Conservation (phyloP, 1,140 invertebrate genomes). For the Drosophila kohkoa region DNA sequence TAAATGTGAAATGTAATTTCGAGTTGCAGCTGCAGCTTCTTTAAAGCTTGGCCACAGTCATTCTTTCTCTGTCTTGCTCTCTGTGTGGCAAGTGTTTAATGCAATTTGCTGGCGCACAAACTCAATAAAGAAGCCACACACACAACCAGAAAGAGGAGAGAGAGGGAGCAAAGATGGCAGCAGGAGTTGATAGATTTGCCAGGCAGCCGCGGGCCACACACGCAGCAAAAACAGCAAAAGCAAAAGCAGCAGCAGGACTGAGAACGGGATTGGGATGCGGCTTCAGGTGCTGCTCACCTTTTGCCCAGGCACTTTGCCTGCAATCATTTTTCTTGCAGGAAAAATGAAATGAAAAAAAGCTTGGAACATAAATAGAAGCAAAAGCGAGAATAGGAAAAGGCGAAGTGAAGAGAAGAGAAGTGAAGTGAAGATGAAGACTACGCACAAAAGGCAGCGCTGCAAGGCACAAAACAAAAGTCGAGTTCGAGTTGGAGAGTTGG, state of each 20-base stretch:
- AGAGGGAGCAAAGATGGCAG: slow-evolving; percentile 12
- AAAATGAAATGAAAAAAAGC: slow-evolving; percentile 4
- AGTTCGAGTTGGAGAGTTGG: slow-evolving; percentile 2
- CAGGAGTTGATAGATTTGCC: slow-evolving; percentile 72
- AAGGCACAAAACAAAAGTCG: slow-evolving; percentile 23
- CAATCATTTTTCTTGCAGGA: slow-evolving; percentile 57
- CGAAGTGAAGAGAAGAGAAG: neutral
- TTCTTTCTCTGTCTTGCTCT: no score
- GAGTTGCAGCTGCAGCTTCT: slow-evolving; percentile 48
- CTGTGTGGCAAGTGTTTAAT: slow-evolving; percentile 69
- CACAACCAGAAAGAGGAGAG: neutral
- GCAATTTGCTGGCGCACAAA: slow-evolving; percentile 77
- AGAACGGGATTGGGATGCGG: slow-evolving; percentile 5
- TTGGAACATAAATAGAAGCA: slow-evolving; percentile 29
- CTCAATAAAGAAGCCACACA: slow-evolving; percentile 69
- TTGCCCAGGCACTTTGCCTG: slow-evolving; percentile 48
- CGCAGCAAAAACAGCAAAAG: slow-evolving; percentile 46
- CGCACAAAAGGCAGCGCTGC: slow-evolving; percentile 55
- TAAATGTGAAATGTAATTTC: slow-evolving; percentile 58
- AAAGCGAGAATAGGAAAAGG: neutral
- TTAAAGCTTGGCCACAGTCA: slow-evolving; percentile 40
- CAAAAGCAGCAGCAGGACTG: neutral
- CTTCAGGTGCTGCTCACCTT: slow-evolving; percentile 51
- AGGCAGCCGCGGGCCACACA: slow-evolving; percentile 76
- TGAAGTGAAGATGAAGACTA: neutral